phyloP scores from a whole-genome alignment of 2,113 vertebrate species.

The Antennarius striatus region DNA sequence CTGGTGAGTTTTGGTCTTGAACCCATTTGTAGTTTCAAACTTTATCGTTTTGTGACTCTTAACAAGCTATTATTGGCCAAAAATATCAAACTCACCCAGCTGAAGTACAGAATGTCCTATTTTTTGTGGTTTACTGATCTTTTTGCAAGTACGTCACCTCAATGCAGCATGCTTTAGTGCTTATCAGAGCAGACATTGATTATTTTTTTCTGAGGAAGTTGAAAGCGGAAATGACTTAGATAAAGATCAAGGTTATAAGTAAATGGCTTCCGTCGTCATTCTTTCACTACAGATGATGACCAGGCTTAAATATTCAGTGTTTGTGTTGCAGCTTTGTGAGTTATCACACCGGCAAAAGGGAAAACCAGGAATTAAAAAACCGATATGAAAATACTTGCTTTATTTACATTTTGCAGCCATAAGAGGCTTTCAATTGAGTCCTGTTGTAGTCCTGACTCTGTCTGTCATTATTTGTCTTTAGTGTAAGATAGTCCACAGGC shows the following conservation, averaged over 20 bases:
- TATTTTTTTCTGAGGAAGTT: slow-evolving; percentile 29
- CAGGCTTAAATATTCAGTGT: slow-evolving; percentile 4
- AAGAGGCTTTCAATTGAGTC: slow-evolving; percentile 27
- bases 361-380: background rate
- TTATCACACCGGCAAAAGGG: background rate
- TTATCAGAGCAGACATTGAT: slow-evolving; percentile 52
- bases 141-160: slow-evolving; percentile 32
- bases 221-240: slow-evolving; percentile 17
- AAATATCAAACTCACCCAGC: slow-evolving; percentile 20
- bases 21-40: slow-evolving; percentile 18
- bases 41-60: slow-evolving; percentile 17
- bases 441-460: slow-evolving; percentile 28
- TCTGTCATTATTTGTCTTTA: slow-evolving; percentile 35
- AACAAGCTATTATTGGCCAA: slow-evolving; percentile 14
- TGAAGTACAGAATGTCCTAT: slow-evolving; percentile 18
- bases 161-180: slow-evolving; percentile 20
- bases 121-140: slow-evolving; percentile 34
- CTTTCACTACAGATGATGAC: slow-evolving; percentile 1
- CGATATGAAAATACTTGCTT: slow-evolving; percentile 14
- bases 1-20: slow-evolving; percentile 5
- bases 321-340: slow-evolving; percentile 9
- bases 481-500: slow-evolving; percentile 22
- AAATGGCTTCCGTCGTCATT: slow-evolving; percentile 8
- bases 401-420: slow-evolving; percentile 7
- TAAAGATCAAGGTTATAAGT: slow-evolving; percentile 25